Percentiles rank a stretch among this genome's conserved stretches.
phyloP scores from a whole-genome alignment of 2,888 invertebrate genomes.

The Standfussiana lucernea region DNA sequence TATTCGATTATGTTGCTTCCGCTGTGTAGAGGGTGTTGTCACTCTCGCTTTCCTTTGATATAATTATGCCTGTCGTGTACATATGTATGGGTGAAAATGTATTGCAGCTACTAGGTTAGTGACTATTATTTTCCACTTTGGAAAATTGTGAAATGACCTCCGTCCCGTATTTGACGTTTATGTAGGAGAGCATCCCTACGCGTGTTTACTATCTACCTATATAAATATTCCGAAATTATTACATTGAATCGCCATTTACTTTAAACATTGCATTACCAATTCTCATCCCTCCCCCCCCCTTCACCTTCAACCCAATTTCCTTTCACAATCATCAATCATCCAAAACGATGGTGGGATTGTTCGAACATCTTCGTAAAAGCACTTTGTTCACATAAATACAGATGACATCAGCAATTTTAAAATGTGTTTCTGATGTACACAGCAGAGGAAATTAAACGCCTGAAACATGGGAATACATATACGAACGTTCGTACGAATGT shows the following conservation, averaged over 20 bases:
- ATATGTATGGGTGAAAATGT: background rate
- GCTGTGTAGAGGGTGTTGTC: background rate
- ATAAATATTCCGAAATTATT: background rate
- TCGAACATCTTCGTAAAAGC: conserved; percentile 35
- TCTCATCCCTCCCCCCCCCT: background rate
- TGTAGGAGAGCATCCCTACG: background rate
- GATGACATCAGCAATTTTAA: conserved; percentile 38
- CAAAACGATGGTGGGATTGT: conserved; percentile 22
- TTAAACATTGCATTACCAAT: background rate
- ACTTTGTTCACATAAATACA: conserved; percentile 37
- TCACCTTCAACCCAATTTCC: conserved; percentile 1
- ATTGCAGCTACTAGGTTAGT: background rate
- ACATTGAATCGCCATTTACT: background rate
- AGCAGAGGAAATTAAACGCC: conserved; percentile 40
- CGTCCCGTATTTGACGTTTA: background rate
- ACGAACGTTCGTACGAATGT: background rate
- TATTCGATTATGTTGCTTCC: conserved; percentile 30
- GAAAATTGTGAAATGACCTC: background rate
- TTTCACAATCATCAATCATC: conserved; percentile 23
- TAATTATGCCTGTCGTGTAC: background rate
- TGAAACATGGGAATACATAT: background rate
- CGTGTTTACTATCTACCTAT: background rate
- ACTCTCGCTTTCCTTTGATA: conserved; percentile 1
- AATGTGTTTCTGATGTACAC: conserved; percentile 17
- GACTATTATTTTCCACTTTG: background rate